Evolutionary conservation across 2,888 invertebrate species (phyloP).

Genomic region (Tachystola acroxantha): DNA sequence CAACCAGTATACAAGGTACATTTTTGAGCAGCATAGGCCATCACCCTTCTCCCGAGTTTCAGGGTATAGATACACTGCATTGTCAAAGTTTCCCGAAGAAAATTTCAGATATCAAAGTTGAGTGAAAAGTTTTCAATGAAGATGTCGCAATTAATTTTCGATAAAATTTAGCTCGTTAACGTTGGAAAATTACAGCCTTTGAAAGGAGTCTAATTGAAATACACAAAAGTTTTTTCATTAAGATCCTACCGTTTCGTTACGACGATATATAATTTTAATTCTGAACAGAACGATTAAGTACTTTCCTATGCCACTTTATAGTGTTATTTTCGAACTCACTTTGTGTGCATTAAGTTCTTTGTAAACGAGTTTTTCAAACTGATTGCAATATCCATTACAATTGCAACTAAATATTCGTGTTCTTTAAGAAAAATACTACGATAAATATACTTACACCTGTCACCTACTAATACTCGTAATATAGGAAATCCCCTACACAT

Average conservation of each 20-base stretch:
- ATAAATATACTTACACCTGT: no score
- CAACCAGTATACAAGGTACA: no score
- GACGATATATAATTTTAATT: not conserved
- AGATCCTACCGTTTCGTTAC: conserved; percentile 27
- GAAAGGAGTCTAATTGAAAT: conserved; percentile 66
- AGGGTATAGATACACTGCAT: conserved; percentile 49
- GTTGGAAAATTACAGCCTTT: conserved; percentile 66
- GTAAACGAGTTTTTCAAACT: no score
- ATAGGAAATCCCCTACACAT: no score
- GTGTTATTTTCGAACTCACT: not conserved
- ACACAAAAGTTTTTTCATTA: conserved; percentile 71
- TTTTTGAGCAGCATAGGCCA: no score
- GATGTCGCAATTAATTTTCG: conserved; percentile 77
- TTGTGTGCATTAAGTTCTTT: not conserved
- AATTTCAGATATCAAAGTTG: conserved; percentile 63
- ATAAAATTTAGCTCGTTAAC: conserved; percentile 76
- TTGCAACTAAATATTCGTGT: no score
- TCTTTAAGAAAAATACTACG: no score
- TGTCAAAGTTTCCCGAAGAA: conserved; percentile 54
- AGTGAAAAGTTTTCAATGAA: conserved; percentile 69
- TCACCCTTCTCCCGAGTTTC: conserved; percentile 33
- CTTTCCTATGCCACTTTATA: no score
- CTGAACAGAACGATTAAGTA: not conserved
- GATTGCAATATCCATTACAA: no score
- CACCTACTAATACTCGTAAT: no score